Evolutionary conservation across 1,140 invertebrate genomes (phyloP).

Genomic region (Drosophila bocqueti): DNA sequence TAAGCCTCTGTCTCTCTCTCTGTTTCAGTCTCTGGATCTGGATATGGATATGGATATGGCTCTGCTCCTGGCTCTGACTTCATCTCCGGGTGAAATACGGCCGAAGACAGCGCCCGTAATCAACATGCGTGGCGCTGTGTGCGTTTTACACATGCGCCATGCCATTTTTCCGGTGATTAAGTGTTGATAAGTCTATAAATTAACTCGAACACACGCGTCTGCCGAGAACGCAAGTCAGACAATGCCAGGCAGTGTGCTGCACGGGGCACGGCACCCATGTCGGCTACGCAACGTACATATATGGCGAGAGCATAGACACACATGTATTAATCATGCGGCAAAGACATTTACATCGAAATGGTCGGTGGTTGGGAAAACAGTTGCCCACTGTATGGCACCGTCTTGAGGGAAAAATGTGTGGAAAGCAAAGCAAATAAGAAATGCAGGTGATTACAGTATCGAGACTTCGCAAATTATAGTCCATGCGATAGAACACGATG

Average conservation of each 20-base stretch:
- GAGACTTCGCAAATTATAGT: constrained; percentile 14
- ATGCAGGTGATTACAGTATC: constrained; percentile 33
- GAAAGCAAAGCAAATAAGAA: constrained; percentile 38
- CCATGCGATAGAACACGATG: background rate
- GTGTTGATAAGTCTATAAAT: constrained; percentile 84
- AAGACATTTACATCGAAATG: constrained; percentile 49
- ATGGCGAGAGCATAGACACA: constrained; percentile 13
- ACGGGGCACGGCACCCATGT: constrained; percentile 16
- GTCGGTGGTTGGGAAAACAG: constrained; percentile 29
- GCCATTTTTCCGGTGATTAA: constrained; percentile 83
- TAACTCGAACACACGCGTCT: constrained; percentile 70
- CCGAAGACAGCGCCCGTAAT: constrained; percentile 58
- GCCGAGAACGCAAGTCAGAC: constrained; percentile 39
- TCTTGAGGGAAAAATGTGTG: constrained; percentile 10
- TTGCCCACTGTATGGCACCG: constrained; percentile 51
- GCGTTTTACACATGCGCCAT: constrained; percentile 62
- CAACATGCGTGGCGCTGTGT: constrained; percentile 76
- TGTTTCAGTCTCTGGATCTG: constrained; percentile 19
- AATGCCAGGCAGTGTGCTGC: constrained; percentile 22
- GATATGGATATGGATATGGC: constrained; percentile 10
- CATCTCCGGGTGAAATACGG: constrained; percentile 53
- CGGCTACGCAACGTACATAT: constrained; percentile 31
- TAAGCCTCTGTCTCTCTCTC: constrained; percentile 56
- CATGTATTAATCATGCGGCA: constrained; percentile 70
- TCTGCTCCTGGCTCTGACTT: constrained; percentile 35